phyloP scores from a whole-genome alignment of 2,797 vertebrate species.

The Smutsia temminckii region DNA sequence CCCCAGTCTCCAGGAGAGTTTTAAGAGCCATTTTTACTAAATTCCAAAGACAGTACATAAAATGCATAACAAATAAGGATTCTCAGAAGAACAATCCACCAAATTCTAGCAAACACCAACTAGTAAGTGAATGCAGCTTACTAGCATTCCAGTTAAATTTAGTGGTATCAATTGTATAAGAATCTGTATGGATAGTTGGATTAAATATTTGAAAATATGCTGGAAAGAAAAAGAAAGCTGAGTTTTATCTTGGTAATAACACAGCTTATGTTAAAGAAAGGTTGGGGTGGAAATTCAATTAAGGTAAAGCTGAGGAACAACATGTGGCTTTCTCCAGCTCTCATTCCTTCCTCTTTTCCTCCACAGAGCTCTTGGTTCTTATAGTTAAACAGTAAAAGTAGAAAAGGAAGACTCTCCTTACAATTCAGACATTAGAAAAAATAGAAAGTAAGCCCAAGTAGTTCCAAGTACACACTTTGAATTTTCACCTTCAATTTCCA shows the following conservation, averaged over 20 bases:
- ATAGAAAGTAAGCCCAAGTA: not conserved
- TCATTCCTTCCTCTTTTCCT: not conserved
- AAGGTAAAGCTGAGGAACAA: constrained; percentile 35
- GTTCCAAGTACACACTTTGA: constrained; percentile 22
- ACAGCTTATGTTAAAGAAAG: constrained; percentile 29
- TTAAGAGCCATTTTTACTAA: constrained; percentile 54
- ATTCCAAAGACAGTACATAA: not conserved
- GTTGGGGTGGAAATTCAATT: constrained; percentile 11
- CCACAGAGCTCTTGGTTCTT: constrained; percentile 6
- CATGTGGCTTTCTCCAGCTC: not conserved
- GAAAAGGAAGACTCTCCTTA: constrained; percentile 15
- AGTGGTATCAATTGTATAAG: constrained; percentile 7
- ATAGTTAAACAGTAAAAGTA: constrained; percentile 43
- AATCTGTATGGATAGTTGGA: constrained; percentile 25
- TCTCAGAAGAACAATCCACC: constrained; percentile 36
- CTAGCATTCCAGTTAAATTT: constrained; percentile 35
- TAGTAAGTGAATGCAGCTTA: constrained; percentile 31
- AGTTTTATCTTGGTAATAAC: constrained; percentile 37
- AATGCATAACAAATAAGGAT: constrained; percentile 35
- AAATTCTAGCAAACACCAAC: constrained; percentile 32
- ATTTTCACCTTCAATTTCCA: constrained; percentile 22
- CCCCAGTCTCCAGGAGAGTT: constrained; percentile 14
- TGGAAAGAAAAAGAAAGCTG: constrained; percentile 7
- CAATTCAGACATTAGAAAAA: not conserved
- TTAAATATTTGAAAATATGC: constrained; percentile 56